Evolutionary conservation across 2,113 vertebrate genomes (phyloP).

Genomic region (Zosterops hypoxanthus): DNA sequence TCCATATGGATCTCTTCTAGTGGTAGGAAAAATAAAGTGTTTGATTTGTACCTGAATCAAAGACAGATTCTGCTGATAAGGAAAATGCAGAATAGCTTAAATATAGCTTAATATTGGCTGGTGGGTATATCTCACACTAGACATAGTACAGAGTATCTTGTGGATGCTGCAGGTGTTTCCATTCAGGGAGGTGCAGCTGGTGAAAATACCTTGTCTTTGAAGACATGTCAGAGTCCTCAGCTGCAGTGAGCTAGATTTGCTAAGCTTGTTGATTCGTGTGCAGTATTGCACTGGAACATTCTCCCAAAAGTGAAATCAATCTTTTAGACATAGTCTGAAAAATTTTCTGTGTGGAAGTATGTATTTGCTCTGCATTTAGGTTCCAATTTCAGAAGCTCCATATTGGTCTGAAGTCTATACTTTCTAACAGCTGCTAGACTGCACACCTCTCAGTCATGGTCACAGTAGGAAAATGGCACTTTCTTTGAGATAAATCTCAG

Average conservation of each 20-base stretch:
- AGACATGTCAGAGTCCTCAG: background rate
- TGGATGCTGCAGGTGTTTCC: background rate
- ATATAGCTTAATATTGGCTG: background rate
- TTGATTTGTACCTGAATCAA: background rate
- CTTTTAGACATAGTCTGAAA: background rate
- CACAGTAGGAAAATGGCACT: background rate
- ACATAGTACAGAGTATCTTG: background rate
- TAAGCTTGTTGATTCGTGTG: background rate
- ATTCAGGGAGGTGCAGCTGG: background rate
- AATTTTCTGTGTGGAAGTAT: background rate
- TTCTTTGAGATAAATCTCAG: background rate
- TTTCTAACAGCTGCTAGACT: background rate
- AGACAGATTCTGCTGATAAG: background rate
- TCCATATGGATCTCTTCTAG: background rate
- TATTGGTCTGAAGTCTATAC: background rate
- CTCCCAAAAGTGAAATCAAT: background rate
- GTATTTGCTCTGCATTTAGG: background rate
- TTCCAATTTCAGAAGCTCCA: background rate
- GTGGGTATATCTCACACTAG: background rate
- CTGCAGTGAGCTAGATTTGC: background rate
- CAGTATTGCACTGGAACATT: background rate
- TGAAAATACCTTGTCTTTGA: background rate
- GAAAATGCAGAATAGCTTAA: background rate
- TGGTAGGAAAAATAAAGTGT: background rate
- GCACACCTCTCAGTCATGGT: background rate